Evolutionary conservation across 1,140 invertebrate species (phyloP), one percentile per base, ranked within the genome.

Genomic region (Colletes latitarsis): DNA sequence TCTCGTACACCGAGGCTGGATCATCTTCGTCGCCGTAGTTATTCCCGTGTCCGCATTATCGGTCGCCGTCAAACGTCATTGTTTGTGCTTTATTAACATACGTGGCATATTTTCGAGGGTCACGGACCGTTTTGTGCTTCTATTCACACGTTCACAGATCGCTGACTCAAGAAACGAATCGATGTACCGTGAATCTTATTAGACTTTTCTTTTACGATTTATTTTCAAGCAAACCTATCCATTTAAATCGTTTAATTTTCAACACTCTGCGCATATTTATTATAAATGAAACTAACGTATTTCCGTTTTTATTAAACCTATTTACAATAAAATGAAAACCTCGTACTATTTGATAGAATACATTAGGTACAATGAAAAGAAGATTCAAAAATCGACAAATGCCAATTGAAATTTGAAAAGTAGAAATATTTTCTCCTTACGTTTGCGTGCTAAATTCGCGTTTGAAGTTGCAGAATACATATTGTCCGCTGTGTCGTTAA

Each of bases 81-180:
- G 19, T 72, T 52, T 60, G 17, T 14, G 55, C 43, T 77, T 69
- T 41, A 77, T 69, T 60, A 68, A n/a, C 49, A 63, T 75, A 64
- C 60, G 14, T 43, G 19, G 43, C 10, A 49, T 49, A 69, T 21
- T 60, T 64, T 57, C 14, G 1, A 49, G 1, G 15, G 15, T 17
- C 53, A 6, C 4, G 21, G 1, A 0, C 6, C 2, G 6, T 21
- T n/a, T 63, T 12, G 1, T 39, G 43, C 15, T n/a, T 49, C 9
- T 53, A 52, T 66, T 64, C 4, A 30, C 17, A n/a, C 46, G 64
- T 14, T 53, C 41, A 41, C 39, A 17, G n/a, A 6, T 10, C 19
- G 19, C 6, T 30, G 71, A 30, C 30, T n/a, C 43, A 5, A 66
- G 39, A 46, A n/a, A 15, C 43, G 57, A 46, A 62, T n/a, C 8